Evolutionary conservation across 2,113 vertebrate genomes (phyloP), one percentile per base, ranked within the genome.

Genomic region (Falcunculus frontatus): DNA sequence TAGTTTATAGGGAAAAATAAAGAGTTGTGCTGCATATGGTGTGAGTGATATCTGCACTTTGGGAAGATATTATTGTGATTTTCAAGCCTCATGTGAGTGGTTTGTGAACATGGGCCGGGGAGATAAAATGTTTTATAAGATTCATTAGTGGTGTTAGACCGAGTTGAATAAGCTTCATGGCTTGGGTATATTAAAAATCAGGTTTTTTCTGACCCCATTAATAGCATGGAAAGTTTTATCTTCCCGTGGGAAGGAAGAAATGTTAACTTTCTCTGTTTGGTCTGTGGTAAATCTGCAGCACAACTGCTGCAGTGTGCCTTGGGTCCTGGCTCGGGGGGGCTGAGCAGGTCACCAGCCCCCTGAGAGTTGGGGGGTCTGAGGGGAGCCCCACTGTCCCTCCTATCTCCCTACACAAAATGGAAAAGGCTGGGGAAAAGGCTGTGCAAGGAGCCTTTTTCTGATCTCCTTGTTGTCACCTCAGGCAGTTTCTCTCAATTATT

Each of bases 121-220:
- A 98, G 98, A 98, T 99, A 98, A 98, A 98, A 96, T 97, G 96
- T 98, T 98, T 98, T 98, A 98, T 98, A 99, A 99, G 98, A 98
- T 98, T 99, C 98, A 99, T 99, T 99, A 99, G 98, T 97, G 98
- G 98, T 98, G 98, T 97, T 97, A 97, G 98, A 98, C 98, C 97
- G 98, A 98, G 98, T 97, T 98, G 98, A 98, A 98, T 96, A 97
- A 97, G 92, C 96, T 93, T 96, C 94, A 42, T 53, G 84, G 81
- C 92, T 93, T 62, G 91, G 69, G 46, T 59, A 85, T 97, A 97
- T 97, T 97, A 95, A 97, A 98, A 97, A 96, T 91, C 80, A 41
- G 77, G 3, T 87, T 89, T 70, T 89, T 87, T 78, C 91, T 94
- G 95, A 93, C 95, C 96, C 46, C 72, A n/a, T 95, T 96, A 93